These are phyloP conservation scores for Ormyrus rosae DNA, from an alignment of 2,888 invertebrate genomes.

Conservation along the genomic window DNA sequence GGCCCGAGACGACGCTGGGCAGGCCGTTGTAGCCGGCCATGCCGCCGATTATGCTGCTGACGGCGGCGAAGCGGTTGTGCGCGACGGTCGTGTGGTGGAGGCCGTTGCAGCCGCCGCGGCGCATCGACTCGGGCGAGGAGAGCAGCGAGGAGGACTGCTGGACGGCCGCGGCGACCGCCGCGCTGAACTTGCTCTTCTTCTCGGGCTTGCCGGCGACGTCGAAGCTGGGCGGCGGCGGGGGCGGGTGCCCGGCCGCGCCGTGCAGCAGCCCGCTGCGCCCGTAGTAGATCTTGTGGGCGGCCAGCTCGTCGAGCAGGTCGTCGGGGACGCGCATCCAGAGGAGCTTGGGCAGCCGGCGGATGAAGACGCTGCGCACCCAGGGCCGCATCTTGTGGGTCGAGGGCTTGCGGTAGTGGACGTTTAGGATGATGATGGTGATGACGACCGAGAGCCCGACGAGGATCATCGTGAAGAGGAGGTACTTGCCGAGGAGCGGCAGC, in stretches of 20 bases:
- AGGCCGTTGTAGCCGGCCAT: conserved; percentile 87
- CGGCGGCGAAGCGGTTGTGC: conserved; percentile 86
- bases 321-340: conserved; percentile 78
- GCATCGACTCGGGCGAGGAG: conserved; percentile 86
- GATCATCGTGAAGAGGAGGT: conserved; percentile 95
- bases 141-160: conserved; percentile 82
- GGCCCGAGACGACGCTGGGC: conserved; percentile 85
- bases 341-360: conserved; percentile 89
- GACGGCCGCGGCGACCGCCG: conserved; percentile 81
- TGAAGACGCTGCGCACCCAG: conserved; percentile 92
- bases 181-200: conserved; percentile 81
- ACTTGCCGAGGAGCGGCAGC: conserved; percentile 93
- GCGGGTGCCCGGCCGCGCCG: background rate
- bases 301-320: conserved; percentile 80
- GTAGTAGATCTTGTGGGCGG: conserved; percentile 87
- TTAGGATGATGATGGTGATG: conserved; percentile 94
- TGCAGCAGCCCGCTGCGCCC: conserved; percentile 62
- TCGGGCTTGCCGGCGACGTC: conserved; percentile 68
- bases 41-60: conserved; percentile 82
- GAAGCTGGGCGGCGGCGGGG: background rate
- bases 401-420: conserved; percentile 94
- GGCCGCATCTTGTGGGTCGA: conserved; percentile 95
- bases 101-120: conserved; percentile 81
- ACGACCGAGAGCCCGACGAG: conserved; percentile 94
- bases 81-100: conserved; percentile 82